Conservation (phyloP, 1,140 invertebrate species). For the Nylanderia fulva region DNA sequence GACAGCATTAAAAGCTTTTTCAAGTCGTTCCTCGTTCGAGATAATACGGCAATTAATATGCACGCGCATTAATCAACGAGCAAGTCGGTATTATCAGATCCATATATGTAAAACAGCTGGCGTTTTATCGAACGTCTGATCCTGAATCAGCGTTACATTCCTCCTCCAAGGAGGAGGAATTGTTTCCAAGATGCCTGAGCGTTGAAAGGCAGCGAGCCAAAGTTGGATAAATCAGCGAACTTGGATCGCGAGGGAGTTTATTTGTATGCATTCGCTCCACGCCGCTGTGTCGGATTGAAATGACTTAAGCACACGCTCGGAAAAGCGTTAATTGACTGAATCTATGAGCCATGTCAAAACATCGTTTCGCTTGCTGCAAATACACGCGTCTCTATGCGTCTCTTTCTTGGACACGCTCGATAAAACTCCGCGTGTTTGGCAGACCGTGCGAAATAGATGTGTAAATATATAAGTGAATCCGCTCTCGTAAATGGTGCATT, state of each 20-base stretch:
- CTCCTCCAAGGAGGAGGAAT: constrained; percentile 8
- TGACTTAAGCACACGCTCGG: constrained; percentile 3
- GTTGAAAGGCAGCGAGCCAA: not conserved
- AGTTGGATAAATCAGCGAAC: not conserved
- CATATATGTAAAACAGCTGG: constrained; percentile 41
- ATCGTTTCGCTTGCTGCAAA: constrained; percentile 24
- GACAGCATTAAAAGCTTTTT: constrained; percentile 44
- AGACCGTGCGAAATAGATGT: constrained; percentile 33
- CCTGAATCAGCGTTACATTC: constrained; percentile 40
- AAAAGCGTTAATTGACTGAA: constrained; percentile 55
- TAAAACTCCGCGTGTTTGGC: constrained; percentile 35
- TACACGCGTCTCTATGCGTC: not conserved
- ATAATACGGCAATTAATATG: constrained; percentile 57
- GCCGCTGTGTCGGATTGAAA: constrained; percentile 15
- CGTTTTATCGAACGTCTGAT: constrained; percentile 38
- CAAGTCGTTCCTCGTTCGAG: constrained; percentile 15
- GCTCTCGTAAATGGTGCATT: constrained; percentile 25
- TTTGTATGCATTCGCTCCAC: not conserved
- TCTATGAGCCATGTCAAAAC: constrained; percentile 40
- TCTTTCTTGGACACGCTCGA: constrained; percentile 51
- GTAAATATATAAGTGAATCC: constrained; percentile 45
- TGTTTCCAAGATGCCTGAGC: not conserved
- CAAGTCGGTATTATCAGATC: constrained; percentile 38
- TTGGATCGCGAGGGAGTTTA: constrained; percentile 8
- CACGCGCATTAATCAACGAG: constrained; percentile 51